A percentile compares a stretch with the other conserved stretches of the same genome.
Evolutionary conservation across 2,797 vertebrate genomes (phyloP).

Genomic region (Danio albolineatus): DNA sequence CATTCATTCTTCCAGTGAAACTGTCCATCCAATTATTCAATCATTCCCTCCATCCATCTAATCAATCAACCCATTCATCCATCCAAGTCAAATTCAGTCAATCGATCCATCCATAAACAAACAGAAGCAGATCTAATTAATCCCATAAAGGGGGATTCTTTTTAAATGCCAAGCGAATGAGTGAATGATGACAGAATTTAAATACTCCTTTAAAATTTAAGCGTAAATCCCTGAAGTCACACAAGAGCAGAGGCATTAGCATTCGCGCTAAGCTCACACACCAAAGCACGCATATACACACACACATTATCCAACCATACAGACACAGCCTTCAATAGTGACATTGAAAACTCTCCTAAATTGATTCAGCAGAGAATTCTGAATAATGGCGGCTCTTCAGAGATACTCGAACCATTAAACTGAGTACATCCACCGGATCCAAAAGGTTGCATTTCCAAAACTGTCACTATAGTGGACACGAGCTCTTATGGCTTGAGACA

Average conservation of each 20-base stretch:
- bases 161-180: neutral
- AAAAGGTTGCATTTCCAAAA: constrained; percentile 24
- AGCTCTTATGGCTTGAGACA: constrained; percentile 50
- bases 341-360: constrained; percentile 22
- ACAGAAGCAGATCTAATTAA: too few relatives aligned
- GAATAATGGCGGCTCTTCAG: neutral
- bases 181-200: neutral
- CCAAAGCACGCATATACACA: neutral
- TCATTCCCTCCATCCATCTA: too few relatives aligned
- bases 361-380: neutral
- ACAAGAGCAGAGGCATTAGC: neutral
- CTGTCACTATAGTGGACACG: constrained; percentile 31
- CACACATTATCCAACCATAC: neutral
- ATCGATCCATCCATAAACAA: too few relatives aligned
- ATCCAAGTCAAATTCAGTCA: too few relatives aligned
- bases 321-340: neutral
- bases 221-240: neutral
- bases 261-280: neutral
- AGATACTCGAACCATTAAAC: constrained; percentile 31
- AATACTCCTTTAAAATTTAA: neutral
- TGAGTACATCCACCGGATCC: constrained; percentile 32
- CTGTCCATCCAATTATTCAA: too few relatives aligned
- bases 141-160: too few relatives aligned
- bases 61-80: too few relatives aligned
- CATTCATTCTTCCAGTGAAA: too few relatives aligned